These are phyloP conservation scores for Podarcis muralis DNA, from an alignment of 2,113 vertebrate genomes.

Conservation along the genomic window DNA sequence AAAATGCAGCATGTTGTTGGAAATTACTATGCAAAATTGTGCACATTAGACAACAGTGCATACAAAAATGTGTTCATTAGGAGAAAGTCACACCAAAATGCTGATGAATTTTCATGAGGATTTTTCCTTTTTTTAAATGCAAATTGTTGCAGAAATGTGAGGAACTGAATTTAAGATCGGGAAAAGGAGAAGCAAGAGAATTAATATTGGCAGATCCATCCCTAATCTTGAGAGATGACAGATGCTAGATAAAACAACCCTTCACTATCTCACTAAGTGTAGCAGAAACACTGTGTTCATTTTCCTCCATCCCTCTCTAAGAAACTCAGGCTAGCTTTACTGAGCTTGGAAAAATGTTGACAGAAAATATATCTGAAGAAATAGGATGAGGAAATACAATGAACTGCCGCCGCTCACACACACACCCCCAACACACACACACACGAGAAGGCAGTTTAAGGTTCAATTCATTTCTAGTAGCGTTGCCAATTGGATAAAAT, in stretches of 20 bases:
- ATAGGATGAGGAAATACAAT: conserved; percentile 28
- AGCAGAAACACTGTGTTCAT: neutral
- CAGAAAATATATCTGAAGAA: conserved; percentile 36
- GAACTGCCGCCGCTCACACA: neutral
- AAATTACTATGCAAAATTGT: no score
- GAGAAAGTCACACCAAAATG: no score
- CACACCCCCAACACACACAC: neutral
- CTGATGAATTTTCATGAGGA: no score
- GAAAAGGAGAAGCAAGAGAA: no score
- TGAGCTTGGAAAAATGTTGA: conserved; percentile 43
- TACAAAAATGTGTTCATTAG: no score
- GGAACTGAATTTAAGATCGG: no score
- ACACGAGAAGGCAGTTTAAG: conserved; percentile 7
- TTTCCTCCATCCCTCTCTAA: neutral
- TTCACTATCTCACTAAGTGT: neutral
- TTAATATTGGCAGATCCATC: no score
- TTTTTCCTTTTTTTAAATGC: no score
- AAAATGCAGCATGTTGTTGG: no score
- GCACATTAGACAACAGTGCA: no score
- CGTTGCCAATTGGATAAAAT: conserved; percentile 44
- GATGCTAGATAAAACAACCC: no score
- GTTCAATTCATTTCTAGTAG: conserved; percentile 37
- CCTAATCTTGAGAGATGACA: neutral
- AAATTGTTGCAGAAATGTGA: no score
- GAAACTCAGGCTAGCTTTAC: neutral